A percentile compares a stretch with the other conserved stretches of the same genome.
Conservation (phyloP, 23 tunicate genomes). For the Ascidia mentula region DNA sequence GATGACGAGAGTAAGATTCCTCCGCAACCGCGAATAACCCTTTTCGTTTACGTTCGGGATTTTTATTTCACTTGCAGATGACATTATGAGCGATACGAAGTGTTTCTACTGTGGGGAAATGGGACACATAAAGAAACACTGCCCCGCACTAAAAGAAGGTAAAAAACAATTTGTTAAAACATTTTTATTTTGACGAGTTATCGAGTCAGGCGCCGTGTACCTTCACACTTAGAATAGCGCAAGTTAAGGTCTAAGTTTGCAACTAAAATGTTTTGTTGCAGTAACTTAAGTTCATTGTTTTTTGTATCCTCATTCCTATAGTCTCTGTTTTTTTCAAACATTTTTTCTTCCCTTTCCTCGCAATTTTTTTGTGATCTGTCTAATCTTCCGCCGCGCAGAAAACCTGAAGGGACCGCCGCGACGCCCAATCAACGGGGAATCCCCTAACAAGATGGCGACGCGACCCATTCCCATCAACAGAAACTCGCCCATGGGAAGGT, state of each 20-base stretch:
- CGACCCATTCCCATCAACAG: neutral
- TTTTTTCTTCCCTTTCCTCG: too few relatives aligned
- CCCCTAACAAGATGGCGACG: neutral
- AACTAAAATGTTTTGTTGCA: too few relatives aligned
- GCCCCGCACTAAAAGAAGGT: constrained; percentile 40
- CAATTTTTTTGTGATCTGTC: too few relatives aligned
- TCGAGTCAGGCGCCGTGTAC: too few relatives aligned
- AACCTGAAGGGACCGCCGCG: neutral
- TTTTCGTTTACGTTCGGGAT: neutral
- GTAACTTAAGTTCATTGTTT: too few relatives aligned
- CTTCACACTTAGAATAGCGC: too few relatives aligned
- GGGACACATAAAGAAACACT: constrained; percentile 78
- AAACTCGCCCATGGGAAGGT: neutral
- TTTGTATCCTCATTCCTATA: too few relatives aligned
- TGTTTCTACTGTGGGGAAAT: constrained; percentile 63
- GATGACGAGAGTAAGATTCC: constrained; percentile 5
- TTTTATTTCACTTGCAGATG: neutral
- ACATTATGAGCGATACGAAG: neutral
- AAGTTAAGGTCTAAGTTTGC: too few relatives aligned
- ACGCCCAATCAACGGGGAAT: neutral
- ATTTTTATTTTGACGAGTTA: too few relatives aligned
- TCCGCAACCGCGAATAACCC: neutral
- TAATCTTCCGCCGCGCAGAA: too few relatives aligned
- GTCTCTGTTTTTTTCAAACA: too few relatives aligned
- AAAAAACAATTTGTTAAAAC: too few relatives aligned